Conservation (phyloP, 64 coral and sea anemone species). For the Pocillopora verrucosa region DNA sequence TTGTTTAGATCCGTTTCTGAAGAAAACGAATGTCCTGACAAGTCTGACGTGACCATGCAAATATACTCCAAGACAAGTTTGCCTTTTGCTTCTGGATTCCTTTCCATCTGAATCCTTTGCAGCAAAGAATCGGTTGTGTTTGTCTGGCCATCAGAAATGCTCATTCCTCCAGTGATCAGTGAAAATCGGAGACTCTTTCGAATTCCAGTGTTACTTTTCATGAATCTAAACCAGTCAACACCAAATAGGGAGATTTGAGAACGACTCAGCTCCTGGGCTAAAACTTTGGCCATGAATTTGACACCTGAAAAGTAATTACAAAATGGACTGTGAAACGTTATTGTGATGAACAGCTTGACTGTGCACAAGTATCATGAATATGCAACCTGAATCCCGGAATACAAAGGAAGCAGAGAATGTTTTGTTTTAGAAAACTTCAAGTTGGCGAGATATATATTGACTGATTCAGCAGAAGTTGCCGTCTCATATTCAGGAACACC, state of each 20-base stretch:
- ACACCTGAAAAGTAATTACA: not conserved
- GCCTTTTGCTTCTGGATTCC: conserved; percentile 13
- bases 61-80: conserved; percentile 42
- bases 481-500: no score
- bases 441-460: no score
- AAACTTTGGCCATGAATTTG: conserved; percentile 1
- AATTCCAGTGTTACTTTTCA: not conserved
- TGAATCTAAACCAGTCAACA: conserved; percentile 26
- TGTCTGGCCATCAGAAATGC: not conserved
- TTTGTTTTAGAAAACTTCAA: no score
- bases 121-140: conserved; percentile 2
- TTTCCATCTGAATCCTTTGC: conserved; percentile 47
- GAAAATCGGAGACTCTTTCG: not conserved
- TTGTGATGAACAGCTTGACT: no score
- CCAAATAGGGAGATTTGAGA: conserved; percentile 3
- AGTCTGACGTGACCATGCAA: not conserved
- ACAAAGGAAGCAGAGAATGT: no score
- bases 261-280: conserved; percentile 4
- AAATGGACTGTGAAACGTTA: no score
- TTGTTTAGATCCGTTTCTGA: conserved; percentile 59
- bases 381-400: no score
- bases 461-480: no score
- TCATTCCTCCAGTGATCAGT: not conserved
- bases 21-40: conserved; percentile 22
- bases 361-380: no score